Conservation (phyloP, 2,797 vertebrate species). For the Phalanger gymnotis region DNA sequence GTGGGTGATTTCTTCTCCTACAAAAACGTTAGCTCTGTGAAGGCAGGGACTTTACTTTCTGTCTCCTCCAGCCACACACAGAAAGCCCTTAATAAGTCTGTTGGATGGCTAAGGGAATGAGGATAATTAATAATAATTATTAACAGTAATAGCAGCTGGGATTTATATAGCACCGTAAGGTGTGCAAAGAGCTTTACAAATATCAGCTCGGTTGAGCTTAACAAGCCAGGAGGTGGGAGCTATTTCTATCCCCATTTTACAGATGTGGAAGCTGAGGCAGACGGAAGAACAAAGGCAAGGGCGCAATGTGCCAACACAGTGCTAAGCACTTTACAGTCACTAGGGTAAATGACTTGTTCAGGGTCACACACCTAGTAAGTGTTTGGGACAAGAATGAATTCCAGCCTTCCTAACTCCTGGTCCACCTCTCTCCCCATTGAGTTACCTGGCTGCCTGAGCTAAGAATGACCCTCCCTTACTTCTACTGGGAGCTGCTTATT, state of each 20-base stretch:
- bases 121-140: background rate
- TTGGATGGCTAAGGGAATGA: background rate
- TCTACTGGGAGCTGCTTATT: background rate
- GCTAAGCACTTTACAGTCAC: background rate
- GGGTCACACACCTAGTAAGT: background rate
- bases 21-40: background rate
- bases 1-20: background rate
- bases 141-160: background rate
- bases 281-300: background rate
- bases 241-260: background rate
- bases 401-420: background rate
- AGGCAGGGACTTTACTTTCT: background rate
- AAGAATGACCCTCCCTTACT: background rate
- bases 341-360: background rate
- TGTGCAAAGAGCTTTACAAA: background rate
- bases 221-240: background rate
- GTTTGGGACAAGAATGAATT: background rate
- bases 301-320: background rate
- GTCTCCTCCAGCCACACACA: background rate
- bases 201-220: background rate
- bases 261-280: background rate
- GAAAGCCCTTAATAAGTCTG: background rate
- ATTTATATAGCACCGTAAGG: background rate
- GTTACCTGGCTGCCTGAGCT: background rate
- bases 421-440: background rate